Percentiles rank a stretch among this genome's conserved stretches.
These are phyloP conservation scores for Mola mola DNA, from an alignment of 2,113 vertebrate species.

Conservation along the genomic window DNA sequence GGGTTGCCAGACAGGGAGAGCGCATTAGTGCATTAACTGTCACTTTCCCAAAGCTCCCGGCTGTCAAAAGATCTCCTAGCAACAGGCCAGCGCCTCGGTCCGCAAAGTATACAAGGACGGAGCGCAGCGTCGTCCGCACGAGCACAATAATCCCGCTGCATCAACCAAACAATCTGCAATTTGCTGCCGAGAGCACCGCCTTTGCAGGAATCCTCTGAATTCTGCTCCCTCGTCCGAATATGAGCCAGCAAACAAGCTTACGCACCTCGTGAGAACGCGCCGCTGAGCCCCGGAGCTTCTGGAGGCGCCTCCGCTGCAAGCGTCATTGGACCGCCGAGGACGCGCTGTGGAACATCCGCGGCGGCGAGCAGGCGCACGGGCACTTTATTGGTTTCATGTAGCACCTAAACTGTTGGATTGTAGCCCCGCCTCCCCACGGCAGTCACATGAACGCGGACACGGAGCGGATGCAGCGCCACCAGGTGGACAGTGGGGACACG, in stretches of 20 bases:
- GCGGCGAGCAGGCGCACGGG: background rate
- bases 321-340: constrained; percentile 56
- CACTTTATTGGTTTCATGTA: constrained; percentile 63
- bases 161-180: constrained; percentile 28
- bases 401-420: constrained; percentile 68
- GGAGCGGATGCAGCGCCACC: constrained; percentile 54
- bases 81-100: constrained; percentile 79
- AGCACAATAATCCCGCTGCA: constrained; percentile 58
- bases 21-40: constrained; percentile 61
- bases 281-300: constrained; percentile 44
- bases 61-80: constrained; percentile 81
- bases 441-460: constrained; percentile 68
- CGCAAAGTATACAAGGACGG: constrained; percentile 46
- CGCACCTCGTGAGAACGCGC: constrained; percentile 72
- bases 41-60: constrained; percentile 72
- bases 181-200: constrained; percentile 5
- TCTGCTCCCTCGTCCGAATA: constrained; percentile 1
- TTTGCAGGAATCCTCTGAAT: constrained; percentile 33
- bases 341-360: constrained; percentile 14
- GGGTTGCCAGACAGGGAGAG: constrained; percentile 55
- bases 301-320: constrained; percentile 36
- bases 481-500: constrained; percentile 33
- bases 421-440: constrained; percentile 73
- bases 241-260: constrained; percentile 48
- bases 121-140: constrained; percentile 21